phyloP scores from a whole-genome alignment of 2,888 invertebrate species.

The Nowickia ferox region DNA sequence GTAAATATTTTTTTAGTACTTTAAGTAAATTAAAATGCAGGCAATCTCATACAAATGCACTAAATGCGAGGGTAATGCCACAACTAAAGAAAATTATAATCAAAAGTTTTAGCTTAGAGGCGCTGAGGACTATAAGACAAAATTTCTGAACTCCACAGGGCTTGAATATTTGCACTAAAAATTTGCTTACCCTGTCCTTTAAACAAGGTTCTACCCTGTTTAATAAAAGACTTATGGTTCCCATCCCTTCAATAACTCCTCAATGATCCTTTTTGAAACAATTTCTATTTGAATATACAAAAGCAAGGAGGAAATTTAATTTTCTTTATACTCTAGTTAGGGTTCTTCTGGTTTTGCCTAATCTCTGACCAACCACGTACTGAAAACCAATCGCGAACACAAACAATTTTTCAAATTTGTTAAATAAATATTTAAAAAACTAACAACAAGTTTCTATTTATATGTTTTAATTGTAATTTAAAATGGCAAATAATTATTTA shows the following conservation, averaged over 20 bases:
- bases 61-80: background rate
- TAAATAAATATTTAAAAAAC: slow-evolving; percentile 25
- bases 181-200: too few species aligned
- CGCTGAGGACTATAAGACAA: too few species aligned
- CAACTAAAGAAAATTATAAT: background rate
- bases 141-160: too few species aligned
- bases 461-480: slow-evolving; percentile 32
- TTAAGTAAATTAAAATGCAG: slow-evolving; percentile 1
- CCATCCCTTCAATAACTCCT: too few species aligned
- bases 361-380: background rate
- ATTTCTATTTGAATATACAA: too few species aligned
- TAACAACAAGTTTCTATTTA: background rate
- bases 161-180: too few species aligned
- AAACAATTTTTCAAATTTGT: slow-evolving; percentile 30
- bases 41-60: background rate
- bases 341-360: too few species aligned
- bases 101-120: background rate
- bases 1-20: slow-evolving; percentile 49
- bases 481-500: slow-evolving; percentile 37
- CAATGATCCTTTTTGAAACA: too few species aligned
- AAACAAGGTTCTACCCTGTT: too few species aligned
- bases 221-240: too few species aligned
- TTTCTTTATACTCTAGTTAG: too few species aligned
- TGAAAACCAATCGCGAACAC: background rate
- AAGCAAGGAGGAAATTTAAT: too few species aligned